Evolutionary conservation across 2,888 invertebrate species (phyloP), one percentile per base, ranked within the genome.

Genomic region (Eupithecia dodoneata): DNA sequence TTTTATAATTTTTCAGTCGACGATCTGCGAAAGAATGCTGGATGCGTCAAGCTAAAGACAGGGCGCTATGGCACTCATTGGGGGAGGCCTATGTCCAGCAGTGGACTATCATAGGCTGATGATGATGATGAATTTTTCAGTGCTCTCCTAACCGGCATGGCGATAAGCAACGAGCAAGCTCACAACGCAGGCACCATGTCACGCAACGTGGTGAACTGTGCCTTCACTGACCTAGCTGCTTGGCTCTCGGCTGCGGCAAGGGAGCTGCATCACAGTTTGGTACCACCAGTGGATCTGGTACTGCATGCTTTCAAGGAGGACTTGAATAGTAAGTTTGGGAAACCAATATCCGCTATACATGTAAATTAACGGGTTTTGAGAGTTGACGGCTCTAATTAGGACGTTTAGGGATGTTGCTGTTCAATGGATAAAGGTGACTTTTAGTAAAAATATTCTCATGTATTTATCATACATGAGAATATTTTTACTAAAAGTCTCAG

Each of bases 111-210:
- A 30, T 30, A 30, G 30, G 30, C 30, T 30, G 1, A 30, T 30
- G 30, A 30, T 30, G 30, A 30, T 30, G 30, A 30, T 30, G 30
- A 30, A 30, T 15, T 55, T 70, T 69, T 4, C 89, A 95, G 95
- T 81, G 86, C 87, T 18, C 83, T 94, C 0, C 89, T 94, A 83
- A 87, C 91, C 1, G 94, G 94, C n/a, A 94, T 95, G 94, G 90
- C 89, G 7, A 85, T 94, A 0, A 94, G 92, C 84, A 94, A 93
- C 78, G 94, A 94, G 80, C 94, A 94, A 77, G 93, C 94, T 0
- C 87, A 88, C 3, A 65, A 84, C 12, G 93, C 94, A 0, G 91
- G 91, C 0, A 77, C 83, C 0, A 88, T 90, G 7, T 90, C 91
- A 47, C 86, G 90, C 1, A 91, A 91, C 72, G 89, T 93, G 0